These are phyloP conservation scores for Sebastes steindachneri DNA, from an alignment of 2,797 vertebrate genomes.

Conservation along the genomic window DNA sequence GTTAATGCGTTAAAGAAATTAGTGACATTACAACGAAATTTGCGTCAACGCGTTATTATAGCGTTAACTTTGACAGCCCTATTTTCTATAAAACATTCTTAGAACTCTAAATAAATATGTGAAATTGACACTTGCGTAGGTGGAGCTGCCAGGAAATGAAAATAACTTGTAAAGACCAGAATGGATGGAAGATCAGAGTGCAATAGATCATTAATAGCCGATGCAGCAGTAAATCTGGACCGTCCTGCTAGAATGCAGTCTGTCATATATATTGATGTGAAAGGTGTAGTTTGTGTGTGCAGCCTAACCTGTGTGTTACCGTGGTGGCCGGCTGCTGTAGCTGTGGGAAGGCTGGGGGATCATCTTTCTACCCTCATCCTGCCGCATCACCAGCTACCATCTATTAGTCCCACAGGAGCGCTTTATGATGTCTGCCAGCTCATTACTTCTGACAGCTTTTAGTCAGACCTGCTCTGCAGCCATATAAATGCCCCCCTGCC, in stretches of 20 bases:
- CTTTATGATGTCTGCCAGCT: constrained; percentile 87
- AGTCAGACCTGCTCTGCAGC: constrained; percentile 84
- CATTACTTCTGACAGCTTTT: constrained; percentile 88
- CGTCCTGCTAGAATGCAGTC: neutral
- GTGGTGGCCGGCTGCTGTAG: constrained; percentile 24
- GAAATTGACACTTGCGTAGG: neutral
- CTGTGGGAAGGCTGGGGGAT: constrained; percentile 30
- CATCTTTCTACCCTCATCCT: constrained; percentile 62
- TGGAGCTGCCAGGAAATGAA: constrained; percentile 14
- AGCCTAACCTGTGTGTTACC: constrained; percentile 7
- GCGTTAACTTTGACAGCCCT: too few relatives aligned
- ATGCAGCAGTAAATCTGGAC: constrained; percentile 24
- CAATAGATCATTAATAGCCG: constrained; percentile 23
- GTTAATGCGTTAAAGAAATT: too few relatives aligned
- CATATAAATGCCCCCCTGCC: constrained; percentile 78
- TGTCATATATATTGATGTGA: constrained; percentile 31
- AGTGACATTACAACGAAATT: too few relatives aligned
- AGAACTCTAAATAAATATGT: neutral
- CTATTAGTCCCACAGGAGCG: constrained; percentile 82
- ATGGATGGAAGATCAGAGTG: constrained; percentile 16
- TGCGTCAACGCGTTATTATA: too few relatives aligned
- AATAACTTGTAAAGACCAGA: constrained; percentile 23
- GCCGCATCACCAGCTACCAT: constrained; percentile 78
- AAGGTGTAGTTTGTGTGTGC: constrained; percentile 29
- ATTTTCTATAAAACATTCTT: neutral